Evolutionary conservation across 2,113 vertebrate genomes (phyloP), one percentile per base, ranked within the genome.

Genomic region (Podocnemis expansa): DNA sequence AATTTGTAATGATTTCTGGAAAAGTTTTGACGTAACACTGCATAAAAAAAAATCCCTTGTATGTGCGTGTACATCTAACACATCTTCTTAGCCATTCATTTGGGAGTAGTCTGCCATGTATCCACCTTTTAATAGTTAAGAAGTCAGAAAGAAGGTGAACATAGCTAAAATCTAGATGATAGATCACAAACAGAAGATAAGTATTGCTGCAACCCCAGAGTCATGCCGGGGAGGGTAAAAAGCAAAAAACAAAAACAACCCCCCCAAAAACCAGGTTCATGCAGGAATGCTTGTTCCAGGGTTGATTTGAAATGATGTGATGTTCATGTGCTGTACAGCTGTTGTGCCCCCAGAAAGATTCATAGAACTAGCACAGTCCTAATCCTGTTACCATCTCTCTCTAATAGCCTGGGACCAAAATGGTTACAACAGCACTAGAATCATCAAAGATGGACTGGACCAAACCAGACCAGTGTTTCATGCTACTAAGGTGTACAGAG

Each of bases 41-140:
- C 87, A 85, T 45, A 43, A 82, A 94, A 94, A 84, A 75, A 17
- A 43, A 78, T 24, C 85, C 34, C 5, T 25, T 75, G 49, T 63
- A 80, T 22, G 19, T 43, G 41, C n/a, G n/a, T n/a, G n/a, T n/a
- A n/a, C n/a, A n/a, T n/a, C n/a, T 75, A 63, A 70, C 0, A 0
- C 10, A 13, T 31, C 41, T 3, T 0, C 0, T 27, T 14, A 45
- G 29, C 24, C 25, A 76, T 76, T 45, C 41, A 45, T 45, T 43
- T 76, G 73, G 43, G 38, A 5, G 24, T 45, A 76, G 6, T 76
- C 73, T 45, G 17, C 63, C 16, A 67, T 67, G 8, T 10, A n/a
- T 4, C 17, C 29, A 34, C 60, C 34, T 67, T 67, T 67, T 67
- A 75, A 75, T 38, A 25, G 70, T 75, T 38, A 63, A 89, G 17